phyloP scores from a whole-genome alignment of 2,797 vertebrate genomes.

The Peromyscus eremicus region DNA sequence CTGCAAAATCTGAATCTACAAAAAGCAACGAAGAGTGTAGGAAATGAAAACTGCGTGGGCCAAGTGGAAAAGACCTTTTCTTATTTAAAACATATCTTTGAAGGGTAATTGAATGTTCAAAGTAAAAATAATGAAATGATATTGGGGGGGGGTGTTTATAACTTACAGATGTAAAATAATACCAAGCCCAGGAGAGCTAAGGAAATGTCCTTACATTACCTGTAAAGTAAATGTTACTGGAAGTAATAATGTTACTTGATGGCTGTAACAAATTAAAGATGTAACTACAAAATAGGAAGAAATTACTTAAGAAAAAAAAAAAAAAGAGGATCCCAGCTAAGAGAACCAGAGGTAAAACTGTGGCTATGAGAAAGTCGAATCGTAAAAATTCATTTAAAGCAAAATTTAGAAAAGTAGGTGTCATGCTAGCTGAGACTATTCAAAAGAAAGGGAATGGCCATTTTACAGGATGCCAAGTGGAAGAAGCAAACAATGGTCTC shows the following conservation, averaged over 20 bases:
- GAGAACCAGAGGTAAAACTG: not conserved
- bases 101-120: slow-evolving; percentile 17
- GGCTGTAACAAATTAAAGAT: not conserved
- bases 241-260: not conserved
- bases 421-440: not conserved
- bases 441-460: not conserved
- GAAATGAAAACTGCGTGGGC: not conserved
- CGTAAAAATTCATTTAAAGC: not conserved
- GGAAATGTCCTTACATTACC: slow-evolving; percentile 13
- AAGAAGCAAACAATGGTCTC: not conserved
- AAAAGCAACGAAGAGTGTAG: not conserved
- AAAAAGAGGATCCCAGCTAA: not conserved
- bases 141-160: not conserved
- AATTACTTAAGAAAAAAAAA: not conserved
- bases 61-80: not conserved
- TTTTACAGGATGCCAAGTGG: not conserved
- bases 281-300: not conserved
- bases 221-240: slow-evolving; percentile 17
- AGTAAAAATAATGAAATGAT: slow-evolving; percentile 20
- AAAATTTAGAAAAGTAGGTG: not conserved
- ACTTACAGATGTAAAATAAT: slow-evolving; percentile 3
- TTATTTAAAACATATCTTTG: slow-evolving; percentile 13
- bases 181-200: not conserved
- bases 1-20: not conserved
- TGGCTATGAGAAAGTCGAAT: not conserved